Base-by-base conservation (phyloP, 2,113 vertebrate species). In the Seriola quinqueradiata region DNA sequence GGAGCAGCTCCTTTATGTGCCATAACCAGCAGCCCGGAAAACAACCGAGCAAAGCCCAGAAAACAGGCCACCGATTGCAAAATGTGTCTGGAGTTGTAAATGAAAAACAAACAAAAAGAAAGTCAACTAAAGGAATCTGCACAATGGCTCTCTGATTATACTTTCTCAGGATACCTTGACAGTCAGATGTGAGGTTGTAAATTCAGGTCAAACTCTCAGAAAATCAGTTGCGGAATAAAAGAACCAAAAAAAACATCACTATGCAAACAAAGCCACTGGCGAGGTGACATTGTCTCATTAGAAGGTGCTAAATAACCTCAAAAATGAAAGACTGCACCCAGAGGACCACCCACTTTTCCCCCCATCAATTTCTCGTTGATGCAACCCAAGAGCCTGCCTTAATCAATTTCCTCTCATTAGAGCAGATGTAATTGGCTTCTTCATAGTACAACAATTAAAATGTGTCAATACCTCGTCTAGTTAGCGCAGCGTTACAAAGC, bases 371-470 rank as follows among this genome's bases (percentile, higher is more conserved):
- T 72, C 48, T 79, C 79, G 70, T 82, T 82, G 80, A 82, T 77
- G 50, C 83, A 79, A 66, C 44, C 70, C 65, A 65, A 38, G 25
- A 78, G 64, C 36, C 58, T 50, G 79, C 64, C 77, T 60, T 58
- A 86, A 92, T 94, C 86, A 91, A 91, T 93, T 71, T 76, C 60
- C 85, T 80, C 82, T 90, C 83, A 89, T 91, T 89, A 92, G 81
- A 61, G 80, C 63, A 79, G 90, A 90, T 90, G 65, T 77, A 83
- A 94, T 91, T 90, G 90, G 71, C 87, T 85, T 82, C 57, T 73
- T 86, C 81, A 79, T 86, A 68, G 81, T 76, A 75, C 77, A 91
- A 90, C 92, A 90, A 92, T 91, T 92, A 89, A 84, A 91, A 93
- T 76, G 68, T 90, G 85, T 86, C 91, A 87, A 92, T 93, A 92